phyloP scores from a whole-genome alignment of 2,797 vertebrate genomes.

The Mus minutoides region DNA sequence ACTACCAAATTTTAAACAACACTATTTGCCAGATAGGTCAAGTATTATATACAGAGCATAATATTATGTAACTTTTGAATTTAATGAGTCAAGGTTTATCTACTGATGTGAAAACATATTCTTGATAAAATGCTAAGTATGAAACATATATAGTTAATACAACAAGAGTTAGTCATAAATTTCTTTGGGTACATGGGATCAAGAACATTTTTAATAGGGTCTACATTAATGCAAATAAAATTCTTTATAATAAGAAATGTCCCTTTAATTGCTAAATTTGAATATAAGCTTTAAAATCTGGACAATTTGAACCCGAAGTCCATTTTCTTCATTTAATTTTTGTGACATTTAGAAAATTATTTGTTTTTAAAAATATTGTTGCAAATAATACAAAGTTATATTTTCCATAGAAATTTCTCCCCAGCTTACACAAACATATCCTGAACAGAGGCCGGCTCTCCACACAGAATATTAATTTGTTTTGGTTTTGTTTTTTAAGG shows the following conservation, averaged over 20 bases:
- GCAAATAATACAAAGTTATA: not conserved
- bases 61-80: not conserved
- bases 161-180: not conserved
- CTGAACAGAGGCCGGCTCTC: not conserved
- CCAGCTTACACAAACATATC: not conserved
- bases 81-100: not conserved
- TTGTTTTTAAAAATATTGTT: not conserved
- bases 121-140: not conserved
- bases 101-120: not conserved
- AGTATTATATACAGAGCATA: not conserved
- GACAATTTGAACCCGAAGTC: constrained; percentile 23
- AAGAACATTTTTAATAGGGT: not conserved
- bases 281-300: not conserved
- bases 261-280: constrained; percentile 57
- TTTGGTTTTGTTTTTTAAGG: constrained; percentile 45
- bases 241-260: constrained; percentile 24
- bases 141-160: constrained; percentile 13
- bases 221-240: not conserved
- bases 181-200: not conserved
- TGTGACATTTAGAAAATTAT: not conserved
- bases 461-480: not conserved
- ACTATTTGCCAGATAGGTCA: not conserved
- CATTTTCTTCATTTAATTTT: constrained; percentile 13
- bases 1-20: constrained; percentile 16
- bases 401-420: constrained; percentile 4